phyloP scores from a whole-genome alignment of 2,113 vertebrate species.

The Aegithalos caudatus region DNA sequence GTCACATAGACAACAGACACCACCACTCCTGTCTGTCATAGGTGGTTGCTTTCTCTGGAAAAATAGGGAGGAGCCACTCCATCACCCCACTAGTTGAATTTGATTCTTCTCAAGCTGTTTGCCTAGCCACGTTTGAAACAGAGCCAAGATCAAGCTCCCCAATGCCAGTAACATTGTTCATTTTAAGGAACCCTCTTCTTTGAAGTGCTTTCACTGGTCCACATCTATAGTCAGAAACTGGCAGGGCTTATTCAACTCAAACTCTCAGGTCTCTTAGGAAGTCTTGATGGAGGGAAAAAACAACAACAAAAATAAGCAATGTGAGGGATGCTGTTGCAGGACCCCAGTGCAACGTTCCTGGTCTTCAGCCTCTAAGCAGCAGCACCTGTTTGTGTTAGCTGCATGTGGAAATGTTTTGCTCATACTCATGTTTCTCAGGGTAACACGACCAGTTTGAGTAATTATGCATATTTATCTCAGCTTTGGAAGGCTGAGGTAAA shows the following conservation, averaged over 20 bases:
- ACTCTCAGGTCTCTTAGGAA: background rate
- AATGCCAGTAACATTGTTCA: background rate
- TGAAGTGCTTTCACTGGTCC: background rate
- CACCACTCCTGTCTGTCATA: background rate
- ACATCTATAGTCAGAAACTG: background rate
- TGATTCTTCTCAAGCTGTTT: conserved; percentile 14
- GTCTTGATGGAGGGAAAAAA: background rate
- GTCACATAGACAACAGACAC: background rate
- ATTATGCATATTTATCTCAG: background rate
- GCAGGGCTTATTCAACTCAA: background rate
- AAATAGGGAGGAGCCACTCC: background rate
- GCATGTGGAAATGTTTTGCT: background rate
- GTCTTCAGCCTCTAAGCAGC: background rate
- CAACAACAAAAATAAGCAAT: background rate
- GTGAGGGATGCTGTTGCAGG: background rate
- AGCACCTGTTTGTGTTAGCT: background rate
- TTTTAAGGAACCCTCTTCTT: conserved; percentile 15
- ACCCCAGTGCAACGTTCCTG: background rate
- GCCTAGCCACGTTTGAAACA: background rate
- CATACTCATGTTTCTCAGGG: background rate
- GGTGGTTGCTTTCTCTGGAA: background rate
- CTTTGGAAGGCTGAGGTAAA: background rate
- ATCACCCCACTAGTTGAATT: background rate
- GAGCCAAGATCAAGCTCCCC: conserved; percentile 19
- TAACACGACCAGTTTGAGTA: background rate